These are phyloP conservation scores for Ictidomys tridecemlineatus DNA, from an alignment of 2,113 vertebrate species.

Conservation along the genomic window DNA sequence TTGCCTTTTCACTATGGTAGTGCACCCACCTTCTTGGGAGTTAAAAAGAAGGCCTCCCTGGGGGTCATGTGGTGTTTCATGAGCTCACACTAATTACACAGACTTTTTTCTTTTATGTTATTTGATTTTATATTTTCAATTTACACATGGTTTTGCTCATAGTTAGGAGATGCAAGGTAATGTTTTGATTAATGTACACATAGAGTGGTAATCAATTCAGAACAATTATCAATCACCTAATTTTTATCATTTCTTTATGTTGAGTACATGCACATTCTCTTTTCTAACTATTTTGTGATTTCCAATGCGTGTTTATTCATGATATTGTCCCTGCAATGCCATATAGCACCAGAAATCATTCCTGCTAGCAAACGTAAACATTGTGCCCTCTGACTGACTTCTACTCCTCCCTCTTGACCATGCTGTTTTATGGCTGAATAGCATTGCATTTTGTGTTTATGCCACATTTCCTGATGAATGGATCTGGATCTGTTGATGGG, in stretches of 20 bases:
- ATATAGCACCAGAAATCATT: not conserved
- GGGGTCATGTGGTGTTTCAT: not conserved
- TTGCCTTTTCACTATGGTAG: not conserved
- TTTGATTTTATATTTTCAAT: no score
- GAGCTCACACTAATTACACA: not conserved
- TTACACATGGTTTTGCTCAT: no score
- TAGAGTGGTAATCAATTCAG: not conserved
- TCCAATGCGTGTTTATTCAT: no score
- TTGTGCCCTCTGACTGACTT: not conserved
- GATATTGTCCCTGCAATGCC: not conserved
- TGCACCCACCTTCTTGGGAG: not conserved
- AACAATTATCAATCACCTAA: not conserved
- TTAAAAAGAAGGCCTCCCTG: not conserved
- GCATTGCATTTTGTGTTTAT: no score
- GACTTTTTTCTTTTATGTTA: no score
- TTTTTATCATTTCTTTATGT: not conserved
- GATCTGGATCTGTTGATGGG: not conserved
- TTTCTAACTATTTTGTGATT: not conserved
- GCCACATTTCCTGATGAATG: not conserved
- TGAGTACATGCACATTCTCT: not conserved
- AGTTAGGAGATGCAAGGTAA: no score
- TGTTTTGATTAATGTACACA: not conserved
- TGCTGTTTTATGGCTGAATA: not conserved
- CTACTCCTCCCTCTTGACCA: not conserved
- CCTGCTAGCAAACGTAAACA: not conserved